phyloP scores from a whole-genome alignment of 2,888 invertebrate species.

The Cataglyphis albicans region DNA sequence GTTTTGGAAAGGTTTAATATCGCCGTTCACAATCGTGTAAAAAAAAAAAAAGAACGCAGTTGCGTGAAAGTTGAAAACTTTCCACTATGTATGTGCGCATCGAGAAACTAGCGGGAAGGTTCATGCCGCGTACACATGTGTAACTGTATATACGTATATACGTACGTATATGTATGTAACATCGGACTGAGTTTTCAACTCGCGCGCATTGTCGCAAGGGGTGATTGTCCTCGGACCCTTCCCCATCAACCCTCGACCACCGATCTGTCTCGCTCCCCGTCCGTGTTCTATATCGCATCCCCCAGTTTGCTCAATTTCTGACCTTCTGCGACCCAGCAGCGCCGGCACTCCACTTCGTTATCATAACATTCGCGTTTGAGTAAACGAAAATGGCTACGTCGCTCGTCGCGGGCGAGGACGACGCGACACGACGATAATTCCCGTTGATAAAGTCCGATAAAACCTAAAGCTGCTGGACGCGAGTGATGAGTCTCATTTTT shows the following conservation, averaged over 20 bases:
- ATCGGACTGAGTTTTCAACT: constrained; percentile 60
- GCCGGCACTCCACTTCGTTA: constrained; percentile 53
- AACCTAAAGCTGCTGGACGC: constrained; percentile 17
- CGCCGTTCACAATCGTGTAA: constrained; percentile 31
- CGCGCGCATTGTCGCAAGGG: constrained; percentile 70
- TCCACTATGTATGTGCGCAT: constrained; percentile 34
- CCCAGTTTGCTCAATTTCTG: constrained; percentile 68
- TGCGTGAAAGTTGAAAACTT: constrained; percentile 53
- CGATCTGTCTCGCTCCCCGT: constrained; percentile 73
- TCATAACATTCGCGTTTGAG: constrained; percentile 50
- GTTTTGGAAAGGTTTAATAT: constrained; percentile 27
- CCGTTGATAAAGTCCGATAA: neutral
- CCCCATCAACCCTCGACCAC: constrained; percentile 71
- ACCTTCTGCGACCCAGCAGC: constrained; percentile 59
- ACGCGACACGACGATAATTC: constrained; percentile 16
- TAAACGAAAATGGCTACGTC: constrained; percentile 35
- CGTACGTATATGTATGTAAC: neutral
- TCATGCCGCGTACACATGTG: neutral
- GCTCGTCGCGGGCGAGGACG: neutral
- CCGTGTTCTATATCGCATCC: constrained; percentile 71
- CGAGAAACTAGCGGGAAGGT: constrained; percentile 43
- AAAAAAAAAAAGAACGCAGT: neutral
- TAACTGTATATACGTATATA: neutral
- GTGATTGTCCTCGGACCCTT: constrained; percentile 77
- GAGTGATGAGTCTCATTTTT: neutral